These are phyloP conservation scores for Rhabdornis inornatus DNA, from an alignment of 2,113 vertebrate species.

Conservation along the genomic window DNA sequence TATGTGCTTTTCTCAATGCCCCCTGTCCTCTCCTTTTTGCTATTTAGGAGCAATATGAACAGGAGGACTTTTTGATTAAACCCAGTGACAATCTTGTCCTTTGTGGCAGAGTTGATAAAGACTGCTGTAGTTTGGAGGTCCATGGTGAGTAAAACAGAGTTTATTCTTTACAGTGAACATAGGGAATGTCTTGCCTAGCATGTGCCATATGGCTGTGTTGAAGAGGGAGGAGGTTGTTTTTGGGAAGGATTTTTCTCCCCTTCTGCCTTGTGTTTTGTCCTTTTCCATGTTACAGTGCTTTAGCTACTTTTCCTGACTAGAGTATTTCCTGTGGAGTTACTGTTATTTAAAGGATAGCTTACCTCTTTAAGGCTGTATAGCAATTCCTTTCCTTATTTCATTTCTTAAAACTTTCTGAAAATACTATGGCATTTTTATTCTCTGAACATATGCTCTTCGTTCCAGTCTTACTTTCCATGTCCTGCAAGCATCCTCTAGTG, in stretches of 20 bases:
- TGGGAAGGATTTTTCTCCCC: background rate
- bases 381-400: background rate
- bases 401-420: background rate
- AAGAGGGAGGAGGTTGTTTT: background rate
- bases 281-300: background rate
- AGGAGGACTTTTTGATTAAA: conserved; percentile 93
- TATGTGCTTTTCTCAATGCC: background rate
- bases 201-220: background rate
- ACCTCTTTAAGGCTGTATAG: background rate
- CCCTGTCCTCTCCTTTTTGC: background rate
- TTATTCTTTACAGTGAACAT: background rate
- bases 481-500: background rate
- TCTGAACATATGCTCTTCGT: background rate
- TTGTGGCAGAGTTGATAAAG: conserved; percentile 86
- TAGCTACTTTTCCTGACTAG: background rate
- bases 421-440: background rate
- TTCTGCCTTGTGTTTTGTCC: background rate
- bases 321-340: background rate
- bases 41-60: conserved; percentile 92
- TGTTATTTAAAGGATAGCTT: background rate
- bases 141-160: conserved; percentile 72
- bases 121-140: conserved; percentile 91
- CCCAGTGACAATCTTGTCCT: conserved; percentile 89
- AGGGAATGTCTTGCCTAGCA: background rate
- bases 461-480: background rate